These are phyloP conservation scores for Gobiocypris rarus DNA, from an alignment of 2,113 vertebrate genomes.

Conservation along the genomic window DNA sequence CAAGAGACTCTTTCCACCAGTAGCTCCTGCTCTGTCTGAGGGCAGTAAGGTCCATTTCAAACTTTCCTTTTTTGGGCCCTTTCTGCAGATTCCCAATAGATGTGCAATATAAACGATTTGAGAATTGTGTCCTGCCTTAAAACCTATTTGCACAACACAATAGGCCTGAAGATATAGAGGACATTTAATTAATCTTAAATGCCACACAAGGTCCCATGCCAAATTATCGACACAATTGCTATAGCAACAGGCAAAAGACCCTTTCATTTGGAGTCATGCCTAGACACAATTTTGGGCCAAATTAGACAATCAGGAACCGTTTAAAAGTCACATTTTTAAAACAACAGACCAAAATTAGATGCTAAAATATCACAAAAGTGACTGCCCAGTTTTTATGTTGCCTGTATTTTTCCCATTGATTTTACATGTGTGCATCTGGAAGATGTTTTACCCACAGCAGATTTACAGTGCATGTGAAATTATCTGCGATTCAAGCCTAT, in stretches of 20 bases:
- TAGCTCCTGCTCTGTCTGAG: slow-evolving; percentile 8
- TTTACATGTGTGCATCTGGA: neutral
- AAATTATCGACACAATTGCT: neutral
- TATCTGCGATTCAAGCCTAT: neutral
- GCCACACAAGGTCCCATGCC: neutral
- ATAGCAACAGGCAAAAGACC: neutral
- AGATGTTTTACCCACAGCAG: neutral
- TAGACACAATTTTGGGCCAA: neutral
- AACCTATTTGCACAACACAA: neutral
- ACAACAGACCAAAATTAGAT: slow-evolving; percentile 12
- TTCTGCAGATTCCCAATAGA: neutral
- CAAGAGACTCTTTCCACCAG: slow-evolving; percentile 12
- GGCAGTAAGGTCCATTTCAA: slow-evolving; percentile 5
- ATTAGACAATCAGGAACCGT: neutral
- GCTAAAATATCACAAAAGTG: neutral
- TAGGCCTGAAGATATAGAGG: neutral
- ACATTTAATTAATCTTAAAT: neutral
- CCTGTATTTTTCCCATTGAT: neutral
- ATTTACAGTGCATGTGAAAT: neutral
- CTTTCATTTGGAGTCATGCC: neutral
- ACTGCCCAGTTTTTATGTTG: neutral
- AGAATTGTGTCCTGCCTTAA: neutral
- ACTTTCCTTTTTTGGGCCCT: neutral
- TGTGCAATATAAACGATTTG: neutral
- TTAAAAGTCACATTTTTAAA: neutral